Conservation (phyloP, 2,797 vertebrate genomes). For the Loriculus beryllinus region DNA sequence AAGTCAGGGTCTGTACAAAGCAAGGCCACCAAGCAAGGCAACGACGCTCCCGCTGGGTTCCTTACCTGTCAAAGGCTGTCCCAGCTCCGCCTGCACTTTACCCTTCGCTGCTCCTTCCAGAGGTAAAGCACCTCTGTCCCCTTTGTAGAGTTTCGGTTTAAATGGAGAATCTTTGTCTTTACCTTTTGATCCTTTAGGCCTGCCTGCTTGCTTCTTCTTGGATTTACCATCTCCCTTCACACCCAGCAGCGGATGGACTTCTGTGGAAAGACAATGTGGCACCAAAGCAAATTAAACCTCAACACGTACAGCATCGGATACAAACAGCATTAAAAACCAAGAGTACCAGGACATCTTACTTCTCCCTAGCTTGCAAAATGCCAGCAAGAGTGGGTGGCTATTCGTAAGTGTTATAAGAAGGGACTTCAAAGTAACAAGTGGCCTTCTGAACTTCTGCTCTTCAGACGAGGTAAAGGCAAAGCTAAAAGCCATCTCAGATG, state of each 20-base stretch:
- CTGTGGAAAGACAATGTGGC: slow-evolving; percentile 65
- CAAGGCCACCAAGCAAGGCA: slow-evolving; percentile 77
- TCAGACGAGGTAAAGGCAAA: neutral
- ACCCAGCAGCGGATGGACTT: slow-evolving; percentile 96
- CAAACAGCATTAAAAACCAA: neutral
- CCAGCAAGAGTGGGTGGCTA: neutral
- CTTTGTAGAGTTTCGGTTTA: slow-evolving; percentile 96
- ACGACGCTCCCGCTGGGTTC: slow-evolving; percentile 63
- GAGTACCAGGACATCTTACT: neutral
- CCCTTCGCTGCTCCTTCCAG: slow-evolving; percentile 93
- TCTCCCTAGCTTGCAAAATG: neutral
- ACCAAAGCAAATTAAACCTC: neutral
- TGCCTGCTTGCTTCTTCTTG: slow-evolving; percentile 98
- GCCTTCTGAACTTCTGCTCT: neutral
- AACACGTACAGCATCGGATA: neutral
- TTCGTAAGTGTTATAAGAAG: neutral
- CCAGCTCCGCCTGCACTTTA: slow-evolving; percentile 90
- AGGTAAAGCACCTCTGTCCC: slow-evolving; percentile 89
- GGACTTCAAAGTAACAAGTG: neutral
- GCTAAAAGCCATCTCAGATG: neutral
- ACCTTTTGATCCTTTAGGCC: slow-evolving; percentile 99
- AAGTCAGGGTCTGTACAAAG: slow-evolving; percentile 68
- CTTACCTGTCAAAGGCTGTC: slow-evolving; percentile 93
- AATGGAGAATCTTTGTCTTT: slow-evolving; percentile 99
- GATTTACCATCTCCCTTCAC: slow-evolving; percentile 99